Percentiles rank a stretch among this genome's conserved stretches.
Conservation (phyloP, 2,888 invertebrate genomes). For the Gisinianus flammeolus region DNA sequence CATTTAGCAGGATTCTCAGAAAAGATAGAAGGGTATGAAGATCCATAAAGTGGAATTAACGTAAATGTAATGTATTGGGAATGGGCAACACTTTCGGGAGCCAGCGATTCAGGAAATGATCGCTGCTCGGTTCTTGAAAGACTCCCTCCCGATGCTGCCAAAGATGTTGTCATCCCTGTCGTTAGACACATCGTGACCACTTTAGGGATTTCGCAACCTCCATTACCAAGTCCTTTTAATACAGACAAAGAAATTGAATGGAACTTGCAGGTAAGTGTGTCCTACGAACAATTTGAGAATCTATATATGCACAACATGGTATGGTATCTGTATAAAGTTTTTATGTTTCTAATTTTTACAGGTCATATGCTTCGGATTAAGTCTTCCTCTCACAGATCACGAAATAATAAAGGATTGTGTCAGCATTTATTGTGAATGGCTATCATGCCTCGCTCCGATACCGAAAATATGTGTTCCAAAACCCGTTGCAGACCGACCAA, state of each 20-base stretch:
- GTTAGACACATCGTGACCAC: slow-evolving; percentile 77
- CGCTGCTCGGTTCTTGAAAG: slow-evolving; percentile 79
- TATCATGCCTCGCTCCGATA: slow-evolving; percentile 81
- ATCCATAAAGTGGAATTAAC: neutral
- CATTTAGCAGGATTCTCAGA: too few species aligned
- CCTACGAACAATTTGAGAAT: neutral
- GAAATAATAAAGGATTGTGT: slow-evolving; percentile 95
- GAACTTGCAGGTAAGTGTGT: slow-evolving; percentile 71
- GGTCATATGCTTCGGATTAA: slow-evolving; percentile 92
- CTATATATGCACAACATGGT: neutral
- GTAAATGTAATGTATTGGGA: slow-evolving; percentile 77
- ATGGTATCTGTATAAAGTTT: neutral
- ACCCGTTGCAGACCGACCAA: slow-evolving; percentile 87
- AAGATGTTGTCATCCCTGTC: slow-evolving; percentile 80
- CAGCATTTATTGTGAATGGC: slow-evolving; percentile 96
- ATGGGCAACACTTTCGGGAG: slow-evolving; percentile 76
- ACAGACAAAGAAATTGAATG: slow-evolving; percentile 76
- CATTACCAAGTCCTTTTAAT: slow-evolving; percentile 81
- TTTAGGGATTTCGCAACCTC: slow-evolving; percentile 75
- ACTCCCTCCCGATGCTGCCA: slow-evolving; percentile 74
- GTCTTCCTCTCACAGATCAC: slow-evolving; percentile 86
- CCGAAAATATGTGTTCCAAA: slow-evolving; percentile 87
- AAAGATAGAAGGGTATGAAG: neutral
- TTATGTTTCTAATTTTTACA: slow-evolving; percentile 61
- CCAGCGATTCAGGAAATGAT: slow-evolving; percentile 60